Evolutionary conservation across 2,113 vertebrate genomes (phyloP), one percentile per base, ranked within the genome.

Genomic region (Pontoporia blainvillei): DNA sequence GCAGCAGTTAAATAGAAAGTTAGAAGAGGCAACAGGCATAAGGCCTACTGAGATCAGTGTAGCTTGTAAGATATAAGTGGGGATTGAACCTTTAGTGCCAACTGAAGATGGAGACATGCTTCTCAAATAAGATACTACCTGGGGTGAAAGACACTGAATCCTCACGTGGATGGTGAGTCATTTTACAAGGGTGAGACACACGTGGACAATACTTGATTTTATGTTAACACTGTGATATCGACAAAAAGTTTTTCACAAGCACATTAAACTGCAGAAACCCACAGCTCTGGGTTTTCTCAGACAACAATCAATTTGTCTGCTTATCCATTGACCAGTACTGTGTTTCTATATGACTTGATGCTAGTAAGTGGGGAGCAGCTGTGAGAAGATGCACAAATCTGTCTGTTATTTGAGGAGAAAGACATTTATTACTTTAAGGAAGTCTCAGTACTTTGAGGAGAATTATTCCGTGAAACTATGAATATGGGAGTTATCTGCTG

Each of bases 1-100:
- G 95, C 94, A 98, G 97, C 89, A 97, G 92, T 98, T 97, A 95
- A 97, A 98, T 86, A 96, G 97, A 98, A 97, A 98, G 97, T 97
- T 82, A 98, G 97, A 98, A 97, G 54, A 98, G 95, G 92, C 94
- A 57, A 92, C 5, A 96, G 46, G 71, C 94, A 76, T 39, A 62
- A 31, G 92, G 20, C 34, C 84, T 57, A 20, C 5, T 23, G 62
- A 84, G 25, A 46, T 61, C 79, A 73, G 31, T 4, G 14, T 36
- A 62, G 72, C 61, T 59, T 46, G 59, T 36, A 92, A 92, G 31
- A 75, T 75, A 71, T 27, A 57, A 91, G 49, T 54, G 36, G 46
- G 52, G 13, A n/a, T 34, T 61, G 39, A 62, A 82, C 15, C 20
- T 23, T 4, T 21, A 31, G 34, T 18, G 36, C 4, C 67, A 67